These are phyloP conservation scores for Thamnophis elegans DNA, from an alignment of 2,797 vertebrate species.

Conservation along the genomic window DNA sequence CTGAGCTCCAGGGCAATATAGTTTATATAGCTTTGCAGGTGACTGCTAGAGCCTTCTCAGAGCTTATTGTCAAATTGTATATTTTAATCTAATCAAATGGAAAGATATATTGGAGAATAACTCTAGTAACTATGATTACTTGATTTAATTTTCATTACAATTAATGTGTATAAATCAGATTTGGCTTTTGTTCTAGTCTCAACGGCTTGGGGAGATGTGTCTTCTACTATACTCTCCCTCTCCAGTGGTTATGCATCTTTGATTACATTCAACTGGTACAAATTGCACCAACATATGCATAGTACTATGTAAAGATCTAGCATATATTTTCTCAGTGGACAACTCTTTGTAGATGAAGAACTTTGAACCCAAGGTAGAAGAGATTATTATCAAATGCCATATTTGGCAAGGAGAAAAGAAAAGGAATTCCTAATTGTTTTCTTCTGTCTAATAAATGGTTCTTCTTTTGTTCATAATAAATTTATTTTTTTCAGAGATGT, in stretches of 20 bases:
- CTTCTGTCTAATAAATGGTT: neutral
- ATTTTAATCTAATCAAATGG: neutral
- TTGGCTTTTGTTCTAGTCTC: neutral
- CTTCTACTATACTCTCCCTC: neutral
- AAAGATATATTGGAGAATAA: neutral
- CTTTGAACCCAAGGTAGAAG: neutral
- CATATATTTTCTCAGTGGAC: neutral
- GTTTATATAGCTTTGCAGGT: neutral
- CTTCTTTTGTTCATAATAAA: slow-evolving; percentile 25
- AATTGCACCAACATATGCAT: neutral
- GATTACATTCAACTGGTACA: neutral
- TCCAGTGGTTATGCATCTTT: neutral
- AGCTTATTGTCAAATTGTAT: neutral
- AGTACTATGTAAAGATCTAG: neutral
- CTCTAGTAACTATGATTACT: neutral
- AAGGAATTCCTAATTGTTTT: neutral
- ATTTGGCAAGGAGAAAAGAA: neutral
- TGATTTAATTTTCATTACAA: neutral
- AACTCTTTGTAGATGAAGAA: neutral
- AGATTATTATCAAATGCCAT: neutral
- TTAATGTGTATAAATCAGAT: neutral
- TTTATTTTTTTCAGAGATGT: slow-evolving; percentile 37
- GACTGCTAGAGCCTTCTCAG: neutral
- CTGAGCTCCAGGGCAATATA: neutral
- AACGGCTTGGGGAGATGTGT: neutral